Evolutionary conservation across 1,140 invertebrate species (phyloP).

Genomic region (Anastrepha ludens): DNA sequence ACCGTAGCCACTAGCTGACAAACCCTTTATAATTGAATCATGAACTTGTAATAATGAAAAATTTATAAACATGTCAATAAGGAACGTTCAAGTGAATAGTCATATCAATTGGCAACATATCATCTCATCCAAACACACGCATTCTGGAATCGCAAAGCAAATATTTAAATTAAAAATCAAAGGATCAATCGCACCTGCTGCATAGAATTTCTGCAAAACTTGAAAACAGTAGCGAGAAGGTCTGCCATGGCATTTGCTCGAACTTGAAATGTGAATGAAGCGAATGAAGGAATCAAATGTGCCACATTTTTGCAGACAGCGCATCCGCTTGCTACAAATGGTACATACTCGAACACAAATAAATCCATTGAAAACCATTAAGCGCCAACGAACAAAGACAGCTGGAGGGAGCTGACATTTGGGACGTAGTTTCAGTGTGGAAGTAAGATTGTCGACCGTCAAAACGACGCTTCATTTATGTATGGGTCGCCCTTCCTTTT

Average conservation of each 20-base stretch:
- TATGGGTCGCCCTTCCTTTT: not conserved
- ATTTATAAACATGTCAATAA: conserved; percentile 30
- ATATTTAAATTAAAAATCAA: conserved; percentile 53
- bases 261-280: conserved; percentile 37
- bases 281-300: conserved; percentile 43
- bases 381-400: conserved; percentile 8
- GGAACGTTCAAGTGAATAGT: not conserved
- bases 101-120: not conserved
- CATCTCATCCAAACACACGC: too few relatives aligned
- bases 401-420: conserved; percentile 5
- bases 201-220: not conserved
- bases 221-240: not conserved
- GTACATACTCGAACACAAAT: not conserved
- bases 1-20: too few relatives aligned
- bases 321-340: not conserved
- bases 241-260: not conserved
- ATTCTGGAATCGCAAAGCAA: not conserved
- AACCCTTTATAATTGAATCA: not conserved
- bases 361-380: conserved; percentile 43
- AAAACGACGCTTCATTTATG: not conserved
- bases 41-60: not conserved
- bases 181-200: conserved; percentile 48
- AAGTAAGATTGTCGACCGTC: not conserved
- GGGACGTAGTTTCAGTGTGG: not conserved
- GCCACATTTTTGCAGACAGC: conserved; percentile 36